Base-by-base conservation (phyloP, 1,140 invertebrate genomes). In the Drosophila teissieri region DNA sequence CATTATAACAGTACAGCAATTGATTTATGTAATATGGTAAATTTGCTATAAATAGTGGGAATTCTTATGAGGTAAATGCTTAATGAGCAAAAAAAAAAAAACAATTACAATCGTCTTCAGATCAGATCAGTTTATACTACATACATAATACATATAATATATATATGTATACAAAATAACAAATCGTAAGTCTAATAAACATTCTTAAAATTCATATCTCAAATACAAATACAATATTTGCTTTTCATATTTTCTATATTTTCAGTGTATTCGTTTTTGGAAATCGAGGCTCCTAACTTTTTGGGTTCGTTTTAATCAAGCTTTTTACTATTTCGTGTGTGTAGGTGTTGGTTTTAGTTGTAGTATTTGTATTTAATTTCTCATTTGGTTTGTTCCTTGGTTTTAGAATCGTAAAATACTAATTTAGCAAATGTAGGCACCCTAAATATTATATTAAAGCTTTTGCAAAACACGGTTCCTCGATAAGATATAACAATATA, bases 361-460 rank as follows among this genome's bases (percentile, higher is more conserved):
- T 19, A 37, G 54, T 61, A 22, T 45, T 65, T 46, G 19, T 39
- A 4, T 12, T 39, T 39, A 14, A 14, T 39, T 39, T 14, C 12
- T 39, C 31, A 11, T 57, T 55, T 48, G 1, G 12, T 42, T 45
- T 58, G 48, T 57, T 37, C 60, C 70, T 36, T 63, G 39, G 52
- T 14, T 62, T 81, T 82, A 75, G 39, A 89, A 84, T 83, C 67
- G 74, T 91, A 82, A 91, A 85, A 91, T 91, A 91, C 89, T 91
- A 91, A 91, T 91, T 91, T 91, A 91, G 91, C 91, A 91, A 91
- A 91, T 91, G 86, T 91, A 91, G 91, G 91, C 91, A 91, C 91
- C 91, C 86, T 91, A 91, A 91, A 91, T 91, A 80, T 91, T 91
- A 91, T 91, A 80, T 91, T 91, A 91, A 91, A 91, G 91, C 91